Evolutionary conservation across 2,797 vertebrate genomes (phyloP), one percentile per base, ranked within the genome.

Genomic region (Tauraco hartlaubi): DNA sequence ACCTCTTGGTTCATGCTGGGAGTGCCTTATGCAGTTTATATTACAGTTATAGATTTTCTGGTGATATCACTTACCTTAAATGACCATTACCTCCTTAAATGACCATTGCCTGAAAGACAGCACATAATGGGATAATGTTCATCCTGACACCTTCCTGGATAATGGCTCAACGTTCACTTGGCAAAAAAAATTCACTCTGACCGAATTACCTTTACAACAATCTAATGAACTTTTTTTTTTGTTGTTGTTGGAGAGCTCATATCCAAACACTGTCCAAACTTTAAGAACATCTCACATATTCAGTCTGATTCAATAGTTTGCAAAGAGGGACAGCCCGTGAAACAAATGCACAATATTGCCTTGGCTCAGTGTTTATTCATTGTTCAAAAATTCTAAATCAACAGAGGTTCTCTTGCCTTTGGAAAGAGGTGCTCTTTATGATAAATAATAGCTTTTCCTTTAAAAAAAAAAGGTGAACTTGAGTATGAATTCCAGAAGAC

Each of bases 21-120:
- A 96, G 44, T 33, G 92, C 92, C 86, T 96, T 92, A 93, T 95
- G 92, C 82, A 94, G 82, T 94, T 94, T 84, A 85, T 95, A n/a
- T 93, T 93, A 58, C 75, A 71, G 84, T 89, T 96, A 95, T 74
- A 93, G 95, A 85, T 85, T 87, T 91, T 73, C 74, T 87, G 63
- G 91, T 54, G 61, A 48, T 85, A 89, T 71, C 0, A 2, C 28
- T 95, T 92, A 94, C 95, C 94, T 97, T 86, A 94, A 87, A 93
- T 95, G 91, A 95, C 95, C 85, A 83, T 85, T 63, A 44, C 78
- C 67, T 95, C 85, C 87, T 90, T 85, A 92, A 79, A 79, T 59
- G 72, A 80, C 77, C 74, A 61, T 83, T 91, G 72, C 74, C 56
- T 91, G 92, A 96, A 92, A 91, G 89, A 61, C 72, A 64, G 68